Base-by-base conservation (phyloP, 2,888 invertebrate species). In the Nomada fucata region DNA sequence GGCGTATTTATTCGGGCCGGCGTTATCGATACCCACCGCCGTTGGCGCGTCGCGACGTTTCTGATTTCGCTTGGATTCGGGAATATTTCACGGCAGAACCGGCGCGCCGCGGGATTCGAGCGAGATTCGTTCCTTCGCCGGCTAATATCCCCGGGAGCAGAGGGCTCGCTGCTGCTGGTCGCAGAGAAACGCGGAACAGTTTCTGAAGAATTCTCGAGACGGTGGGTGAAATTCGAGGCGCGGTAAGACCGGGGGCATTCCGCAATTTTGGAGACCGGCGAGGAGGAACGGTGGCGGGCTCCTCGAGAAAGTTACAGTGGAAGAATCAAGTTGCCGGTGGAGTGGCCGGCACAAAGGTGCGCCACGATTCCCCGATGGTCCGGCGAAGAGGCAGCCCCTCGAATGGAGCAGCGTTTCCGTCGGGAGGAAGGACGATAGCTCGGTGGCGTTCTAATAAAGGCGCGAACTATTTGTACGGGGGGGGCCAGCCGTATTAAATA, bases 291-390 rank as follows among this genome's bases (percentile, higher is more conserved):
- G 65, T 60, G 70, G 63, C 59, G 52, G 59, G 26, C 18, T 74
- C 5, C 74, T 79, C 55, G 79, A 71, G 69, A 60, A 72, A 79
- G 68, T 57, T 84, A 78, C 68, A 70, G 79, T 55, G 57, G 74
- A 85, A 63, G 63, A 85, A 85, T 85, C 83, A 63, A 80, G 82
- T 70, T 74, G 59, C 59, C 64, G 7, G 36, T 36, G 68, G 36
- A 85, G 83, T 85, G 83, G 76, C 52, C 67, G 42, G 65, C 75
- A 61, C 69, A 80, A 85, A 82, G 83, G 73, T 74, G 47, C 55
- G 75, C 60, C 67, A 50, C 15, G 69, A 52, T 44, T 61, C 79
- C 73, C 53, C 44, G 71, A 67, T n/a, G 50, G 42, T 57, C 47
- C 15, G 23, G 36, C 44, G 23, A 69, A 73, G 73, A 61, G 70